phyloP scores from a whole-genome alignment of 2,113 vertebrate species.

The Sigmodon hispidus region DNA sequence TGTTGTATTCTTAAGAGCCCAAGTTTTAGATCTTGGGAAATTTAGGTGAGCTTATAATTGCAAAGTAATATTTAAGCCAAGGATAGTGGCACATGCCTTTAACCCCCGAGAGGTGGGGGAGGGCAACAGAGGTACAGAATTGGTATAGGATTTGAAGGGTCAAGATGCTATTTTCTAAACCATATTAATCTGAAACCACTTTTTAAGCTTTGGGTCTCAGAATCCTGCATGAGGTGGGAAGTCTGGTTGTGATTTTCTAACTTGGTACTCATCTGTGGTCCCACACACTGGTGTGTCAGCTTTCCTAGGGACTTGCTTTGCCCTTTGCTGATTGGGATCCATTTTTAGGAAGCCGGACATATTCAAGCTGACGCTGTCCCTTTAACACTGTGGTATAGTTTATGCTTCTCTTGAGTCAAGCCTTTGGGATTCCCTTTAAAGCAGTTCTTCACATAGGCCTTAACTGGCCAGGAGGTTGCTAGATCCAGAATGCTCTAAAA shows the following conservation, averaged over 20 bases:
- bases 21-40: background rate
- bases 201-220: background rate
- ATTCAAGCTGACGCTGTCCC: background rate
- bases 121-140: background rate
- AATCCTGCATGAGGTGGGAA: conserved; percentile 8
- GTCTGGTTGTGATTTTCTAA: conserved; percentile 29
- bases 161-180: background rate
- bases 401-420: conserved; percentile 66
- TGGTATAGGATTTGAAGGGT: background rate
- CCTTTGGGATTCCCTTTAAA: conserved; percentile 46
- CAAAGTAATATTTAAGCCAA: background rate
- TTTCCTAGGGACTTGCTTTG: conserved; percentile 54
- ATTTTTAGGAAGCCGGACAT: background rate
- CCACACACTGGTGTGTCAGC: background rate
- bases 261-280: background rate
- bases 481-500: background rate
- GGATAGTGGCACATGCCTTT: background rate
- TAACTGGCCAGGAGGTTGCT: background rate
- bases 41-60: conserved; percentile 29
- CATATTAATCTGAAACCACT: background rate
- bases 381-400: conserved; percentile 54
- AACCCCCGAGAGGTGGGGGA: background rate
- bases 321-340: background rate
- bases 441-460: background rate
- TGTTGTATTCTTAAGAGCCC: background rate